Conservation (phyloP, 1,140 invertebrate genomes). For the Camponotus pennsylvanicus region DNA sequence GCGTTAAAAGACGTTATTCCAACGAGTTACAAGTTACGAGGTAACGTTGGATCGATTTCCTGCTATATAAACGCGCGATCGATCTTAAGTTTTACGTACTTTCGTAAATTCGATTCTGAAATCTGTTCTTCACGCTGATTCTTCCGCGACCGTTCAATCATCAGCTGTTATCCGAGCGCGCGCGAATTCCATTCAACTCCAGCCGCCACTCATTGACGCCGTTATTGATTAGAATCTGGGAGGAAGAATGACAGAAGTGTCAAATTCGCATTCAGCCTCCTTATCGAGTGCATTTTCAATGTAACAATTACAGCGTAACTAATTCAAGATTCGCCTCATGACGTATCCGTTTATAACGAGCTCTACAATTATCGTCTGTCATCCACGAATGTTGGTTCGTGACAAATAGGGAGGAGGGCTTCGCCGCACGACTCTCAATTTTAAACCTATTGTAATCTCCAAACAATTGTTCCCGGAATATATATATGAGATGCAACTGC, state of each 20-base stretch:
- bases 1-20: constrained; percentile 11
- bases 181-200: constrained; percentile 4
- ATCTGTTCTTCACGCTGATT: constrained; percentile 28
- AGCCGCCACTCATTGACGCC: constrained; percentile 24
- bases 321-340: neutral
- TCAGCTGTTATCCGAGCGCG: constrained; percentile 9
- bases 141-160: constrained; percentile 27
- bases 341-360: neutral
- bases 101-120: constrained; percentile 46
- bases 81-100: constrained; percentile 52
- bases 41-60: constrained; percentile 56
- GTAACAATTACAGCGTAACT: neutral
- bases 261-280: neutral
- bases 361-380: too few species aligned
- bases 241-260: neutral
- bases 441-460: constrained; percentile 27
- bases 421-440: constrained; percentile 9
- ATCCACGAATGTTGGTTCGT: constrained; percentile 1
- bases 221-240: constrained; percentile 8
- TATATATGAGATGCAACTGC: constrained; percentile 3
- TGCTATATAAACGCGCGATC: constrained; percentile 17
- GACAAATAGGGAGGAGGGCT: neutral
- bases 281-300: neutral
- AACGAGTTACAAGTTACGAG: constrained; percentile 36
- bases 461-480: constrained; percentile 36